Percentiles rank a stretch among this genome's conserved stretches.
Conservation (phyloP, 2,888 invertebrate species). For the Eupithecia pulchellata region DNA sequence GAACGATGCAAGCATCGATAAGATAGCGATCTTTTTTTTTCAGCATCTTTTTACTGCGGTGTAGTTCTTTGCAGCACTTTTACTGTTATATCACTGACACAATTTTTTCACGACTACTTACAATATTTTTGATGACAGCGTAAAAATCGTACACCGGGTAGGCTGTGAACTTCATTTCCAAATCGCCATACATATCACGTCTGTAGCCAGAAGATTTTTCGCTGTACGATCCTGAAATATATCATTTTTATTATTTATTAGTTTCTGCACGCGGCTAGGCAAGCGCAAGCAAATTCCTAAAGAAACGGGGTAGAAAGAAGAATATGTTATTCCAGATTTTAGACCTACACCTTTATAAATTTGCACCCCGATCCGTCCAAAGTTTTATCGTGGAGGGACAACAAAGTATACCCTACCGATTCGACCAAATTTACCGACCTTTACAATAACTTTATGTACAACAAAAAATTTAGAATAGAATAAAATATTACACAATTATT, state of each 20-base stretch:
- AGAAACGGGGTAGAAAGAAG: too few species aligned
- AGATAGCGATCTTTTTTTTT: too few species aligned
- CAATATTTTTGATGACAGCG: slow-evolving; percentile 87
- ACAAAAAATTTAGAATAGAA: too few species aligned
- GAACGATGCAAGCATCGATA: too few species aligned
- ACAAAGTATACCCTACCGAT: neutral
- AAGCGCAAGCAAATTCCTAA: too few species aligned
- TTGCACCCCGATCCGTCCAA: neutral
- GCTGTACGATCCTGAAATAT: slow-evolving; percentile 60
- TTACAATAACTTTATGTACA: too few species aligned
- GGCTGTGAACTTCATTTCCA: slow-evolving; percentile 90
- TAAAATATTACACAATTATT: too few species aligned
- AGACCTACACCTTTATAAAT: neutral
- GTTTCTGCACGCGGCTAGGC: neutral
- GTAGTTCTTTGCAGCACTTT: neutral
- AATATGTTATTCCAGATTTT: too few species aligned
- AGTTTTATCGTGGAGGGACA: neutral
- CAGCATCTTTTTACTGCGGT: too few species aligned
- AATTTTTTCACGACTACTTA: slow-evolving; percentile 60
- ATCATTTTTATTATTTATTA: neutral
- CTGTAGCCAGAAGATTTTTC: slow-evolving; percentile 86
- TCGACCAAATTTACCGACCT: neutral
- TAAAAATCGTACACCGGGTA: slow-evolving; percentile 91
- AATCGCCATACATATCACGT: slow-evolving; percentile 86
- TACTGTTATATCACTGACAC: neutral